Conservation (phyloP, 2,888 invertebrate species). For the Ganaspis brasiliensis region DNA sequence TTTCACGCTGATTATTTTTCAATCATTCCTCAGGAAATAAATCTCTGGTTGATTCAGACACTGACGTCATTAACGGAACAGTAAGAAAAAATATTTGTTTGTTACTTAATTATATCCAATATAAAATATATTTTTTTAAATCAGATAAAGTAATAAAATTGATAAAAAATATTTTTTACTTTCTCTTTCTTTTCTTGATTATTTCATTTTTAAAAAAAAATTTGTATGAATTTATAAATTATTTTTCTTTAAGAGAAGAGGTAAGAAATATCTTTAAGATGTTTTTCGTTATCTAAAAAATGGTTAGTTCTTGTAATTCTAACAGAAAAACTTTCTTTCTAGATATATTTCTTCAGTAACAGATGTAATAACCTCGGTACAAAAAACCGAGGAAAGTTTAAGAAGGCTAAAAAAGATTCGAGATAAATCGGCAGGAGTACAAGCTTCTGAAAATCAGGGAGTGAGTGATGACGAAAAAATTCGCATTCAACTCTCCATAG, state of each 20-base stretch:
- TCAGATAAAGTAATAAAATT: too few species aligned
- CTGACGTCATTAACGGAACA: conserved; percentile 81
- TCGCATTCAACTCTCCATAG: conserved; percentile 92
- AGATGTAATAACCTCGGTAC: conserved; percentile 95
- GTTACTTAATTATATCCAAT: too few species aligned
- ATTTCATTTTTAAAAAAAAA: too few species aligned
- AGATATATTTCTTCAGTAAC: conserved; percentile 88
- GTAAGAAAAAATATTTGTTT: conserved; percentile 75
- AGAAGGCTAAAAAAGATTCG: conserved; percentile 93
- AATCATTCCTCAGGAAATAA: conserved; percentile 76
- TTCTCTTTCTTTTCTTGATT: too few species aligned
- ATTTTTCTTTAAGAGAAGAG: too few species aligned
- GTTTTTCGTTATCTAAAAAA: too few species aligned
- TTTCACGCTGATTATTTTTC: conserved; percentile 83
- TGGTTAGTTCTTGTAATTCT: too few species aligned
- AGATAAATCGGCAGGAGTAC: conserved; percentile 82
- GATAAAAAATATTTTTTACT: too few species aligned
- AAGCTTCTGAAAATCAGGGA: conserved; percentile 82
- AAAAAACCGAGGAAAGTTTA: conserved; percentile 97
- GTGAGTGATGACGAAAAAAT: conserved; percentile 97
- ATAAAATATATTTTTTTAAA: too few species aligned
- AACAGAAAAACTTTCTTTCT: conserved; percentile 60
- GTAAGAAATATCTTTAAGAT: too few species aligned
- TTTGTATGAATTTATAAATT: too few species aligned
- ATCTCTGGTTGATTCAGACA: conserved; percentile 79